Evolutionary conservation across 2,113 vertebrate genomes (phyloP), one percentile per base, ranked within the genome.

Genomic region (Alexandromys fortis): DNA sequence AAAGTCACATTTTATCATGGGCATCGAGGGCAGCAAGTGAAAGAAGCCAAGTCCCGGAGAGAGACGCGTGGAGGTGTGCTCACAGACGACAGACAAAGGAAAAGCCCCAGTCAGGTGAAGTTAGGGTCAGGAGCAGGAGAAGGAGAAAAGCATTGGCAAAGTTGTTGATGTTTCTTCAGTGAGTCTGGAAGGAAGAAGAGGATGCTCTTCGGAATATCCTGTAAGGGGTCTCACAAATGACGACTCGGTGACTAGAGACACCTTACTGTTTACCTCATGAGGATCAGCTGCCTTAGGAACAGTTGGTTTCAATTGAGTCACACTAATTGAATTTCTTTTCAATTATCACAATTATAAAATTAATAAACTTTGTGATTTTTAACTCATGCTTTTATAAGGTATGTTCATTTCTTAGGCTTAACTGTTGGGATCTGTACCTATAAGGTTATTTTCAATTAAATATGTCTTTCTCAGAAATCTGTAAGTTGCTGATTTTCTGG

Each of bases 381-480:
- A 68, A 47, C 0, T 49, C 42, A 24, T 2, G 65, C 21, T 63
- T 75, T 10, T 45, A 45, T 21, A 24, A 4, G 45, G 19, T 78
- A n/a, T 42, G n/a, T 63, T 81, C 12, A 82, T 13, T n/a, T 91
- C n/a, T 86, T 65, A 73, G 47, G 26, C 26, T 3, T 52, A 65
- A 24, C n/a, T 63, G 11, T 63, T 35, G 22, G 19, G 3, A 12
- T 47, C 58, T 8, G 1, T 90, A 78, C 8, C 52, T 72, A 58
- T 73, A 72, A 30, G 7, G 5, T n/a, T 75, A 42, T 55, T 94
- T 94, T 90, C 19, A 81, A 86, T 70, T 24, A 81, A 75, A n/a
- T 75, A 68, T 3, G 4, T 22, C 90, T 94, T 90, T 38, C 70
- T 96, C 9, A 49, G 11, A 52, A 30, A n/a, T 63, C 11, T 30